Evolutionary conservation across 2,113 vertebrate species (phyloP).

Genomic region (Bostrychus sinensis): DNA sequence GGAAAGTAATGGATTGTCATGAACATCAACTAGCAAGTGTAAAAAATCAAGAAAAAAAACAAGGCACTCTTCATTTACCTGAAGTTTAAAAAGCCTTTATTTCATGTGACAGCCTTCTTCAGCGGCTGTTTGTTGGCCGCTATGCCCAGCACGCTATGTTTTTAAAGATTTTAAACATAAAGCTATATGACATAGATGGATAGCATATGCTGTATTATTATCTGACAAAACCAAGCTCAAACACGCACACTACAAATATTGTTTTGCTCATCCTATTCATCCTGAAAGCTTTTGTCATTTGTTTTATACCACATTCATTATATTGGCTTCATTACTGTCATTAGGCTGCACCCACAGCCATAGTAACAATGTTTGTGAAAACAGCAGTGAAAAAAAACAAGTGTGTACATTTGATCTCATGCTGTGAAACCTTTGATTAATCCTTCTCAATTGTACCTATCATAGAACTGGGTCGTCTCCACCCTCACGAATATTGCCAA

Average conservation of each 20-base stretch:
- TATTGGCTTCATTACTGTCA: conserved; percentile 4
- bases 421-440: conserved; percentile 3
- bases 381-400: conserved; percentile 1
- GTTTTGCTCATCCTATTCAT: not conserved
- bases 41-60: too few species aligned
- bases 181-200: too few species aligned
- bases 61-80: too few species aligned
- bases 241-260: not conserved
- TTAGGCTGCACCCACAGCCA: conserved; percentile 13
- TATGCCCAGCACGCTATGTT: too few species aligned
- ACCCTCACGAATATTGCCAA: not conserved
- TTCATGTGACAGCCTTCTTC: too few species aligned
- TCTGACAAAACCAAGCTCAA: not conserved
- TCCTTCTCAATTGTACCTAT: conserved; percentile 4
- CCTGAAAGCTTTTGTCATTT: not conserved
- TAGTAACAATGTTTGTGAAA: conserved; percentile 29
- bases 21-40: too few species aligned
- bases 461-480: not conserved
- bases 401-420: not conserved
- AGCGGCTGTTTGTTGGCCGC: too few species aligned
- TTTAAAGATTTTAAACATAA: too few species aligned
- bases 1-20: too few species aligned
- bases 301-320: not conserved
- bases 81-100: too few species aligned
- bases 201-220: not conserved